Conservation (phyloP, 1,140 invertebrate species). For the Tenebrio molitor region DNA sequence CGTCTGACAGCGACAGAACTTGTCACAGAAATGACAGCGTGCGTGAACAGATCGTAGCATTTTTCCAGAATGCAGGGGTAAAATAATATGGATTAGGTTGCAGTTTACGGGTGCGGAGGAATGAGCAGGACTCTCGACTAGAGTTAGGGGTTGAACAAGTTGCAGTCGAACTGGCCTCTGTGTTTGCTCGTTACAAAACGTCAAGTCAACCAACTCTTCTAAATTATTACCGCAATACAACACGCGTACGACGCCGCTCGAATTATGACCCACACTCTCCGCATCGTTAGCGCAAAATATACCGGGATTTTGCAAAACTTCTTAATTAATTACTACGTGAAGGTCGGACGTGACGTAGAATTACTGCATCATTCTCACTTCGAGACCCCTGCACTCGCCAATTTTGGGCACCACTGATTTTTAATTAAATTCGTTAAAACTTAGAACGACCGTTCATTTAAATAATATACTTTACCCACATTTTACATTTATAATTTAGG, state of each 20-base stretch:
- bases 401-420: conserved; percentile 12
- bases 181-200: conserved; percentile 21
- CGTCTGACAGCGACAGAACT: neutral
- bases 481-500: conserved; percentile 29
- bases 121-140: neutral
- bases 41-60: too few species aligned
- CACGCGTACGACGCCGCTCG: conserved; percentile 15
- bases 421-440: conserved; percentile 35
- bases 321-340: conserved; percentile 34
- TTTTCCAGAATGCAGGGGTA: too few species aligned
- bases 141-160: neutral
- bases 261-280: conserved; percentile 35
- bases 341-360: conserved; percentile 11
- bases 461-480: conserved; percentile 19
- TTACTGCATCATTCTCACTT: conserved; percentile 18
- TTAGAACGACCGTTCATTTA: conserved; percentile 16
- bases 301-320: conserved; percentile 34
- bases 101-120: neutral
- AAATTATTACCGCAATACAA: conserved; percentile 35
- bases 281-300: conserved; percentile 34
- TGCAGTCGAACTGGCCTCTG: neutral
- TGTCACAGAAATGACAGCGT: neutral
- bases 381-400: neutral
- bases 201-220: conserved; percentile 31
- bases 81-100: neutral